phyloP scores from a whole-genome alignment of 2,113 vertebrate species.

The Perognathus longimembris region DNA sequence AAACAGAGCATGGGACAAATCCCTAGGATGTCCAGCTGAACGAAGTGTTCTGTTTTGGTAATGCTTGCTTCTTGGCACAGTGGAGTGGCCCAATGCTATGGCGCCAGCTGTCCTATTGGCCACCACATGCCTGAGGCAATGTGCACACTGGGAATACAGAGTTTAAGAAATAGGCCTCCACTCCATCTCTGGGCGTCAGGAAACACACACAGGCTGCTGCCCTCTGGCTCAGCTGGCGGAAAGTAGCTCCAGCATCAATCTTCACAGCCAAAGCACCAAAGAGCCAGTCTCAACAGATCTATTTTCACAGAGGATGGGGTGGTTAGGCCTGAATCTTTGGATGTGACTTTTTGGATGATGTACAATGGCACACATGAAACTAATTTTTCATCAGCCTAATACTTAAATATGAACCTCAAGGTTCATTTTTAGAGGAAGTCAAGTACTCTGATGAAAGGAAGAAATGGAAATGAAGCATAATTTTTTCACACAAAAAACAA shows the following conservation, averaged over 20 bases:
- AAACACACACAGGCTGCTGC: neutral
- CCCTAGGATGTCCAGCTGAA: neutral
- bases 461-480: slow-evolving; percentile 1
- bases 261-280: fast-evolving
- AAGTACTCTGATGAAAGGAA: neutral
- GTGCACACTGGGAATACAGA: neutral
- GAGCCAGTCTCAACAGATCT: neutral
- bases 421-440: neutral
- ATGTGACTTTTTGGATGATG: neutral
- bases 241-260: neutral
- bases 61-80: neutral
- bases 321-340: neutral
- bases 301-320: neutral
- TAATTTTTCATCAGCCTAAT: neutral
- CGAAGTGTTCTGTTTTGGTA: neutral
- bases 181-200: neutral
- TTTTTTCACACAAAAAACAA: neutral
- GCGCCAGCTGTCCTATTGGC: neutral
- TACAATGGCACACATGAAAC: neutral
- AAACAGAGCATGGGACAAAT: neutral
- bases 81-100: neutral
- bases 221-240: neutral
- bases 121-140: neutral
- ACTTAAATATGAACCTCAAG: neutral
- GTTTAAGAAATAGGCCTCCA: neutral